Evolutionary conservation across 2,888 invertebrate genomes (phyloP), one percentile per base, ranked within the genome.

Genomic region (Drosophila neutralis): DNA sequence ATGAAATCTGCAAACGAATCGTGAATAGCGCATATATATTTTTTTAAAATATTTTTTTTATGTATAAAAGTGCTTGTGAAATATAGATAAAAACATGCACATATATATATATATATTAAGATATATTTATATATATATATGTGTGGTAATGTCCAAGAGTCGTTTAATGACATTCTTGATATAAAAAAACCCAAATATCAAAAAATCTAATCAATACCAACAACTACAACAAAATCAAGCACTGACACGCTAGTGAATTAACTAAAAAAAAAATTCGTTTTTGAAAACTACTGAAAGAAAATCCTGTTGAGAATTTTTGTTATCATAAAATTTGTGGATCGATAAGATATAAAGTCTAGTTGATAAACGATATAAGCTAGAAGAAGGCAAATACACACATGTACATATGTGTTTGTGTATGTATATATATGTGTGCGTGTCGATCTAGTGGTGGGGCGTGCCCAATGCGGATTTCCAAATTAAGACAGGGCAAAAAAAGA

Each of bases 301-400:
- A 57, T 29, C 10, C n/a, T n/a, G 51, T 62, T 21, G 52, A 60
- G 45, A 56, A 51, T 65, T 49, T 38, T 63, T 77, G 59, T 80
- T 76, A 80, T 78, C 80, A 71, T 27, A 18, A 29, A 56, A 56
- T 21, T 59, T 63, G 69, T 74, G 80, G 33, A 75, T 79, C 80
- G 71, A 78, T 79, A 78, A 78, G 77, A 78, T 79, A 75, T 45
- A 45, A 61, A 48, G 58, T 54, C 42, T 53, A 62, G 63, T 76
- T 60, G 49, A 27, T 65, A 71, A 76, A 54, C 24, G 38, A 51
- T 45, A 36, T 38, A 42, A 69, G 49, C 29, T 71, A 31, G 27
- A 35, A 57, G 40, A 59, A 42, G 53, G 49, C 51, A 42, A 2
- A 18, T 24, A 13, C 31, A 38, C 29, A 38, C 29, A 48, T 24